Evolutionary conservation across 92 coral and sea anemone genomes (phyloP), one percentile per base, ranked within the genome.

Genomic region (Epizoanthus scotinus): DNA sequence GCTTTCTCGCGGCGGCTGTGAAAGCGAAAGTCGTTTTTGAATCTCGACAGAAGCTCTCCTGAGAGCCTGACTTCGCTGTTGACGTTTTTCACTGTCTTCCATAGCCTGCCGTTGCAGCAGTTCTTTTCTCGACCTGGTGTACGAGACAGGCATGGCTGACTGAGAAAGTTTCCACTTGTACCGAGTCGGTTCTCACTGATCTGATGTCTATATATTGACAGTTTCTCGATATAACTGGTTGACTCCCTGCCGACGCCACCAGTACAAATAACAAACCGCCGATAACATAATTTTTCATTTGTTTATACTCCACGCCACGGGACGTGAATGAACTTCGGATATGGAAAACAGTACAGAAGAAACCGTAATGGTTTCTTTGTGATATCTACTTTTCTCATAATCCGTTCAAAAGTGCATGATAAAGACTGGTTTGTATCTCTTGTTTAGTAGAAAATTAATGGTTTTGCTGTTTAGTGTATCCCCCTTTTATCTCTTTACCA

Each of bases 91-190:
- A 12, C 61, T 55, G 6, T 75, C 81, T 6, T 75, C 19, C 20
- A 75, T 22, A 28, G 38, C 29, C 20, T 75, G 54, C 2, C 81
- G 52, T 38, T 18, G 24, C 0, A 75, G 21, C 17, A 36, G 38
- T 36, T 75, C 81, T 47, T 57, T 75, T 59, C 53, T 75, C 22
- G 81, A 75, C 66, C 8, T 58, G 22, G 81, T 75, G 56, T 75
- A 75, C 57, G 38, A 8, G 21, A 75, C 81, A n/a, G 81, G 81
- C 81, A 75, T 75, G 25, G 56, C 14, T 21, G 55, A 12, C 60
- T 64, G 9, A n/a, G 44, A 10, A 29, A 21, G 27, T 13, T 1
- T 27, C n/a, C 3, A 15, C 0, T 2, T 38, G 31, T 19, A 36
- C 14, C 31, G 42, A 63, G 67, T 61, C 34, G 21, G n/a, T 47